Percentiles rank a stretch among this genome's conserved stretches.
Evolutionary conservation across 2,797 vertebrate genomes (phyloP).

Genomic region (Ptychobarbus kaznakovi): DNA sequence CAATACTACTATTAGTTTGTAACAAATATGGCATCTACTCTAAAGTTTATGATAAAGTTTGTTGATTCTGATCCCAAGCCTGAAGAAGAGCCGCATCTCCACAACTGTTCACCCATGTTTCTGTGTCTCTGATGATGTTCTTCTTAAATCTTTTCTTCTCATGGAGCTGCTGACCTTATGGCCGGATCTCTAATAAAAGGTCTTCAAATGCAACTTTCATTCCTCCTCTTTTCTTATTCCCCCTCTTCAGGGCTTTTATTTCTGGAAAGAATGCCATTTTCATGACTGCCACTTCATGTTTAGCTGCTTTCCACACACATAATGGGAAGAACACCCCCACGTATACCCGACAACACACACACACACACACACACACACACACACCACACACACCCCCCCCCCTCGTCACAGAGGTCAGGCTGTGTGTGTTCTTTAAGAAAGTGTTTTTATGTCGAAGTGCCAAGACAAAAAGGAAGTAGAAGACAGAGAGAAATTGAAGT

Average conservation of each 20-base stretch:
- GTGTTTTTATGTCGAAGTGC: slow-evolving; percentile 21
- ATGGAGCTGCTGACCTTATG: slow-evolving; percentile 42
- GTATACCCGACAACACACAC: slow-evolving; percentile 11
- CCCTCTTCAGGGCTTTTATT: slow-evolving; percentile 36
- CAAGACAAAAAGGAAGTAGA: slow-evolving; percentile 38
- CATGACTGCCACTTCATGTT: slow-evolving; percentile 59
- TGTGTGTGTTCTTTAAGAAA: slow-evolving; percentile 51
- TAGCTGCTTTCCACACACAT: slow-evolving; percentile 36
- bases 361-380: slow-evolving; percentile 1
- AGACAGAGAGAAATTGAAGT: slow-evolving; percentile 19
- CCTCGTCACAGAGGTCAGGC: slow-evolving; percentile 43
- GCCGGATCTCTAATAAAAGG: slow-evolving; percentile 32
- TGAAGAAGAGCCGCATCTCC: background rate
- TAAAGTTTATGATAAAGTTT: background rate
- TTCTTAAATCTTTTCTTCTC: slow-evolving; percentile 29
- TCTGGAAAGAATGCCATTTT: slow-evolving; percentile 49
- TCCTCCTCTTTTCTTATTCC: slow-evolving; percentile 29
- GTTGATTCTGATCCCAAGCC: background rate
- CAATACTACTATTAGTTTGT: background rate
- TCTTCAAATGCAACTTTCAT: slow-evolving; percentile 47
- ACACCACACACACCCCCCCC: background rate
- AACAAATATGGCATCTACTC: slow-evolving; percentile 10
- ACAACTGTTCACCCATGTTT: background rate
- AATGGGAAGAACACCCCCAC: slow-evolving; percentile 44
- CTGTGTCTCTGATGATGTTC: background rate